Evolutionary conservation across 2,888 invertebrate species (phyloP), one percentile per base, ranked within the genome.

Genomic region (Syritta pipiens): DNA sequence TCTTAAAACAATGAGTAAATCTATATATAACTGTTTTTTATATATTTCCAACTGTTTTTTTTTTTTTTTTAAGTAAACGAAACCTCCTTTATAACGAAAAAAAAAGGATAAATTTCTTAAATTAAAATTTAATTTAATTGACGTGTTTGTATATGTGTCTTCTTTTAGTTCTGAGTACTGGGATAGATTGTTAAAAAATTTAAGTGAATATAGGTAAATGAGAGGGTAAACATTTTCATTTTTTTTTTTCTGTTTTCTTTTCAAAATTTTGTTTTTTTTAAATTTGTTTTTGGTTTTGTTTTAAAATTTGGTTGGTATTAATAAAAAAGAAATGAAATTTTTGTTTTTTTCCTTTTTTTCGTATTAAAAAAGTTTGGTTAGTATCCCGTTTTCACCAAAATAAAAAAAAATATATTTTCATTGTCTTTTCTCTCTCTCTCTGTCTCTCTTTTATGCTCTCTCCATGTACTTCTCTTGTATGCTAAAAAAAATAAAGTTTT

Each of bases 111-210:
- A 60, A 14, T 67, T 67, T 72, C 28, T 60, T n/a, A n/a, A 20
- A 72, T 49, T 72, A 22, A 67, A 77, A 77, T 55, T 65, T 60
- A 77, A 57, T 74, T 79, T 79, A 79, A 82, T 76, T 82, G 81
- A 81, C 82, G 81, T 77, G 74, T 75, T 81, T 81, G 81, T 83
- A 81, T 83, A 85, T 86, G 76, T 83, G 77, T 83, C 81, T 84
- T 86, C 86, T 88, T 88, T 86, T 88, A 89, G 89, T 89, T 88
- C 88, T 85, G 89, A 89, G 85, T 89, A 89, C 88, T 89, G 89
- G 89, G 89, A 89, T 88, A 89, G 87, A 88, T 88, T 89, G 88
- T 87, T 89, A 87, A 89, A 88, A 86, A 89, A 87, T 88, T 88
- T 89, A 86, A 87, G 87, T 86, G 88, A 89, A 87, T 88, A 88